These are phyloP conservation scores for Drosophila grimshawi DNA, from an alignment of 1,140 invertebrate genomes.

Conservation along the genomic window DNA sequence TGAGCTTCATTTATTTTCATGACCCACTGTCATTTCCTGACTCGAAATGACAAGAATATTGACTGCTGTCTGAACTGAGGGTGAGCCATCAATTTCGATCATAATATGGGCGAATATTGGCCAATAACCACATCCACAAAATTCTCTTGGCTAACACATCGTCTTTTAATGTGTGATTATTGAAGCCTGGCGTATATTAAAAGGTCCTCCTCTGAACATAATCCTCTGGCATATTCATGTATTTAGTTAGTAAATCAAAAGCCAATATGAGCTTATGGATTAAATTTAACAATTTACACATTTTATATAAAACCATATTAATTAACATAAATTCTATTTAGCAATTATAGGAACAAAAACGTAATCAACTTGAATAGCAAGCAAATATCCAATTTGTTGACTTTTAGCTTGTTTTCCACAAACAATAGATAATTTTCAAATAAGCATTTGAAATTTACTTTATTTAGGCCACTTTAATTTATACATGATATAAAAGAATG, in stretches of 20 bases:
- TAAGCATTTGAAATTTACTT: constrained; percentile 52
- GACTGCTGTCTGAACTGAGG: constrained; percentile 23
- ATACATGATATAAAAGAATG: constrained; percentile 38
- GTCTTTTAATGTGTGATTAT: neutral
- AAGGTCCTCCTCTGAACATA: neutral
- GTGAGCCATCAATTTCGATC: constrained; percentile 49
- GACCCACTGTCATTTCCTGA: constrained; percentile 29
- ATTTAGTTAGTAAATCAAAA: too few species aligned
- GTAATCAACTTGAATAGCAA: neutral
- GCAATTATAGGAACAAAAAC: too few species aligned
- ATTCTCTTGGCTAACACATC: constrained; percentile 14
- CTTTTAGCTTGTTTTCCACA: neutral
- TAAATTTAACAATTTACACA: neutral
- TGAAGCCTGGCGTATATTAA: too few species aligned
- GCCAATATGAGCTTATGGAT: neutral
- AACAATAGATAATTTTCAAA: too few species aligned
- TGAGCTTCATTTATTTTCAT: constrained; percentile 51
- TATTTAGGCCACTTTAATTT: constrained; percentile 55
- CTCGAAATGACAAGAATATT: constrained; percentile 53
- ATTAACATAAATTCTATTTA: too few species aligned
- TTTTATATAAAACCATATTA: too few species aligned
- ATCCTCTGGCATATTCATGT: neutral
- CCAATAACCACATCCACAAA: constrained; percentile 47
- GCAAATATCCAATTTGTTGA: neutral
- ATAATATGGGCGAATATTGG: constrained; percentile 49